Percentiles rank a stretch among this genome's conserved stretches.
These are phyloP conservation scores for Coluber constrictor DNA, from an alignment of 2,797 vertebrate species.

Conservation along the genomic window DNA sequence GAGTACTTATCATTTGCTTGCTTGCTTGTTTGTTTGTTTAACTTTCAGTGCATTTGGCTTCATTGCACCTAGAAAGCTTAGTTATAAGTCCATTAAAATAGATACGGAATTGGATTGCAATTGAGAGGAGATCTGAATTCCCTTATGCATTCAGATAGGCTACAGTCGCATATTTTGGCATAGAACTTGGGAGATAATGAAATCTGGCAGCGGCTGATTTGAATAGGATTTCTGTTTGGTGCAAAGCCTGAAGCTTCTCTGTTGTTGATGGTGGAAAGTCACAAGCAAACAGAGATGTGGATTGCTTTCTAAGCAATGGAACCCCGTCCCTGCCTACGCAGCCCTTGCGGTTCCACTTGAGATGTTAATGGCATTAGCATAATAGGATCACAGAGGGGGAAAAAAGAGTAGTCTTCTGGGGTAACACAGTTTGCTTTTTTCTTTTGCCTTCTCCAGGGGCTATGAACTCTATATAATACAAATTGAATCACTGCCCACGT, in stretches of 20 bases:
- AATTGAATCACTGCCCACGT: slow-evolving; percentile 24
- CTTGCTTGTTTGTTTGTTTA: not conserved
- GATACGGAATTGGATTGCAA: not conserved
- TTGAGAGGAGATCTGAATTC: not conserved
- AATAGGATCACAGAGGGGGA: slow-evolving; percentile 14
- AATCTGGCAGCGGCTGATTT: not conserved
- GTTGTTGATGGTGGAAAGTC: slow-evolving; percentile 19
- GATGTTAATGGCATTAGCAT: slow-evolving; percentile 14
- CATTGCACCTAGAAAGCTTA: slow-evolving; percentile 24
- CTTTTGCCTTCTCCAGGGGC: slow-evolving; percentile 31
- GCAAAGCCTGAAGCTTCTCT: slow-evolving; percentile 3
- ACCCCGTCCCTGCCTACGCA: not conserved
- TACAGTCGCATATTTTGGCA: not conserved
- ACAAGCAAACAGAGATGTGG: slow-evolving; percentile 12
- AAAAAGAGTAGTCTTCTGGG: slow-evolving; percentile 9
- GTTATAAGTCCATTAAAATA: slow-evolving; percentile 27
- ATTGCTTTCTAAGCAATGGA: not conserved
- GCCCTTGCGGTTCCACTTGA: not conserved
- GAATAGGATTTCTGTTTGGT: not conserved
- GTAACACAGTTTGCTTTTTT: slow-evolving; percentile 6
- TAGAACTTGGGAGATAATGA: not conserved
- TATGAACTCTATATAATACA: slow-evolving; percentile 17
- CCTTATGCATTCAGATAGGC: not conserved
- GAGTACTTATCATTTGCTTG: not conserved
- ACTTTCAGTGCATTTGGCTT: slow-evolving; percentile 43